These are phyloP conservation scores for Heterocephalus glaber DNA, from an alignment of 2,113 vertebrate species.

Conservation along the genomic window DNA sequence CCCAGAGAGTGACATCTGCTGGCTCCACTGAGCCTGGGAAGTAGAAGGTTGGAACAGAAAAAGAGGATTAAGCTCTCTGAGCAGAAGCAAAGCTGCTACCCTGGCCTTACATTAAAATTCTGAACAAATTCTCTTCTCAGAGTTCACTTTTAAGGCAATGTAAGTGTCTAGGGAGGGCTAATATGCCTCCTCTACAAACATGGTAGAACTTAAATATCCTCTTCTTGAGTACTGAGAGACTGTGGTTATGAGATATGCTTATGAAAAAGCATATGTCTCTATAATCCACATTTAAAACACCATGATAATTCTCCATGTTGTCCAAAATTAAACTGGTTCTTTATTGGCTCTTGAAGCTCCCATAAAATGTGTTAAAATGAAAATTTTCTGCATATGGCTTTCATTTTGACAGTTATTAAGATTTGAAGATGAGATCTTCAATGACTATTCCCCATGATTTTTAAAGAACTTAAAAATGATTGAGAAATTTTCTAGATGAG, in stretches of 20 bases:
- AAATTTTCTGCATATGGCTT: background rate
- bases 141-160: background rate
- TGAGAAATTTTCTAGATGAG: background rate
- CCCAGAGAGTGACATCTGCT: background rate
- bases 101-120: background rate
- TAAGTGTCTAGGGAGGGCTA: background rate
- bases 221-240: background rate
- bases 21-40: background rate
- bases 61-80: background rate
- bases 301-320: background rate
- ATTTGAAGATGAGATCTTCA: background rate
- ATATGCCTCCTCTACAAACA: background rate
- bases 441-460: background rate
- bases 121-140: background rate
- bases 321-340: background rate
- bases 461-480: constrained; percentile 36
- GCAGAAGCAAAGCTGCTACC: background rate
- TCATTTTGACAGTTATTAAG: constrained; percentile 3
- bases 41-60: background rate
- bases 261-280: background rate
- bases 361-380: background rate
- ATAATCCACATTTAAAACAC: background rate
- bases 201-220: background rate
- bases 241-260: background rate
- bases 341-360: background rate